These are phyloP conservation scores for Danio choprae DNA, from an alignment of 2,797 vertebrate species.

Conservation along the genomic window DNA sequence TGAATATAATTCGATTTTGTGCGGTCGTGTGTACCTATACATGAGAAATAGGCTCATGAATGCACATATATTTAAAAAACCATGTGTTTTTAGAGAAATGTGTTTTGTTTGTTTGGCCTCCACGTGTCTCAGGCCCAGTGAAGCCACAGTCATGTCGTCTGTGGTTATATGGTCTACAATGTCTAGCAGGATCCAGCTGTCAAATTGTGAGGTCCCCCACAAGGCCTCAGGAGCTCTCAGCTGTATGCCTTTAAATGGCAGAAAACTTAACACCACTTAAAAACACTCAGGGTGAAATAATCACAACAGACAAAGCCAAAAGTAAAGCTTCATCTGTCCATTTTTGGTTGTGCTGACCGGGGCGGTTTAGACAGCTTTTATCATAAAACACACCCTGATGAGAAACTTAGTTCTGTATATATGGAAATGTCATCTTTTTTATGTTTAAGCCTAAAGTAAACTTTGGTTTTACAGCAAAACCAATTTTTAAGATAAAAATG, in stretches of 20 bases:
- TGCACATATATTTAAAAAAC: background rate
- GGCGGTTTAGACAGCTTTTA: background rate
- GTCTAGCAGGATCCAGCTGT: constrained; percentile 67
- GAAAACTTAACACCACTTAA: constrained; percentile 54
- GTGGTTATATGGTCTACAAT: constrained; percentile 72
- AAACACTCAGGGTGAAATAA: constrained; percentile 60
- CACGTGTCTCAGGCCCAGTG: constrained; percentile 67
- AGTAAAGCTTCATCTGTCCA: constrained; percentile 56
- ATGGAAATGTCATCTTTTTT: background rate
- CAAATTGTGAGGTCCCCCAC: constrained; percentile 60
- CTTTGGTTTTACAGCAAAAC: background rate
- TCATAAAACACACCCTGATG: constrained; percentile 16
- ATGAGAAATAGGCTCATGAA: constrained; percentile 4
- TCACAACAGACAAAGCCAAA: constrained; percentile 25
- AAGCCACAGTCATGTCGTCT: constrained; percentile 75
- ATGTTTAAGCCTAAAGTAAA: background rate
- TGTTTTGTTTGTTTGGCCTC: constrained; percentile 67
- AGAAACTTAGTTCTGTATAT: background rate
- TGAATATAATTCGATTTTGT: constrained; percentile 48
- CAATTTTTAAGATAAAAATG: no score
- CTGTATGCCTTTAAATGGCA: constrained; percentile 46
- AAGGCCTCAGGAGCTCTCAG: constrained; percentile 58
- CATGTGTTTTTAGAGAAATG: constrained; percentile 45
- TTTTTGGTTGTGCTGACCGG: constrained; percentile 20
- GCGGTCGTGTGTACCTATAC: constrained; percentile 55